These are phyloP conservation scores for Cancer borealis DNA, from an alignment of 2,888 invertebrate genomes.

Conservation along the genomic window DNA sequence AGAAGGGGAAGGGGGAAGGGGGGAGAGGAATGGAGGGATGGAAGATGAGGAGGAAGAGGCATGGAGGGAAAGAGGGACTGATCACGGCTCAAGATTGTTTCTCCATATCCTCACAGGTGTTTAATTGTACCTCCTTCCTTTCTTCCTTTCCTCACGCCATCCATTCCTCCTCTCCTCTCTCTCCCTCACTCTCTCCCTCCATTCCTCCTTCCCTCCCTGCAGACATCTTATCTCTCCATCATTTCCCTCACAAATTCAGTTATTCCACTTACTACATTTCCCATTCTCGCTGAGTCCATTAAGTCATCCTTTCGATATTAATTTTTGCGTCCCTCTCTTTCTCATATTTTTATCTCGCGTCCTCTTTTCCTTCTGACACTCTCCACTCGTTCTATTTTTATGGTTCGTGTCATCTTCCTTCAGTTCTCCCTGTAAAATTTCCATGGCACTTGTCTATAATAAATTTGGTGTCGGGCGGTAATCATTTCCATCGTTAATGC, in stretches of 20 bases:
- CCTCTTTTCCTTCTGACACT: too few relatives aligned
- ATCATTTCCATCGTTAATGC: too few relatives aligned
- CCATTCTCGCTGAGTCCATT: slow-evolving; percentile 22
- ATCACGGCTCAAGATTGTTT: slow-evolving; percentile 8
- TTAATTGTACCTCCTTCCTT: not conserved
- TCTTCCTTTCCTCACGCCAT: not conserved
- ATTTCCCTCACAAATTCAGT: not conserved
- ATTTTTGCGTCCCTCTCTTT: not conserved
- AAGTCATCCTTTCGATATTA: slow-evolving; percentile 13
- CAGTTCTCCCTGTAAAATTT: too few relatives aligned
- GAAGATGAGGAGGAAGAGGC: not conserved
- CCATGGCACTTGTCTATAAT: too few relatives aligned
- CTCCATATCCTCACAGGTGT: slow-evolving; percentile 45
- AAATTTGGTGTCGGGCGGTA: too few relatives aligned
- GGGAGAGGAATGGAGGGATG: not conserved
- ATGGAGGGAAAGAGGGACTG: slow-evolving; percentile 1
- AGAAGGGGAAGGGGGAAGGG: not conserved
- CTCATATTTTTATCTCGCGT: not conserved
- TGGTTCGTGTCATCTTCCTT: too few relatives aligned
- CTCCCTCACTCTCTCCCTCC: not conserved
- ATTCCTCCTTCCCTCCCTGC: not conserved
- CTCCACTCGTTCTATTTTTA: too few relatives aligned
- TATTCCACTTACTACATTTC: not conserved
- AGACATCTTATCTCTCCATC: slow-evolving; percentile 1
- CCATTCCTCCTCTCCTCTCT: not conserved